phyloP scores from a whole-genome alignment of 2,113 vertebrate genomes.

The Ameiurus melas region DNA sequence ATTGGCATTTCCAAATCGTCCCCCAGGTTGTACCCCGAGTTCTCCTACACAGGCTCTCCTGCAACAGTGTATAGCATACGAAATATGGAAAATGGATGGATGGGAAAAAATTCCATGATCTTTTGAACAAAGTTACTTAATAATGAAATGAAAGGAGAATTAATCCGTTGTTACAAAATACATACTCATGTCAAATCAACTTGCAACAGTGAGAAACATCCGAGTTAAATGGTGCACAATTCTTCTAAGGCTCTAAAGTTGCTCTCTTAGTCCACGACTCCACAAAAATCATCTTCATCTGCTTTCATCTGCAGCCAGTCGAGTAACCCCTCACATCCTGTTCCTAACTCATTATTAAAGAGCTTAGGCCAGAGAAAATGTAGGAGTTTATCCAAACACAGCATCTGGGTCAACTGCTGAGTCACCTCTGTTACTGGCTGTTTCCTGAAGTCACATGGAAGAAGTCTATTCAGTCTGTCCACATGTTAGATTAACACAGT shows the following conservation, averaged over 20 bases:
- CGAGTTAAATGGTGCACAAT: neutral
- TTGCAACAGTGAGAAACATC: neutral
- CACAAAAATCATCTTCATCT: slow-evolving; percentile 15
- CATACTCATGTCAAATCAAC: neutral
- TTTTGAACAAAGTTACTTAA: neutral
- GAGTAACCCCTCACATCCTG: neutral
- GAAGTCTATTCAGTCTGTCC: neutral
- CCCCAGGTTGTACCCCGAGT: too few species aligned
- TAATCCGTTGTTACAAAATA: neutral
- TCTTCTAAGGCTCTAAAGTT: neutral
- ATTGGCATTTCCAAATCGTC: too few species aligned
- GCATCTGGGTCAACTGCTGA: neutral
- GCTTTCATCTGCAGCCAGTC: slow-evolving; percentile 7
- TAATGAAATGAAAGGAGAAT: neutral
- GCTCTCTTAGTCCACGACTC: slow-evolving; percentile 40
- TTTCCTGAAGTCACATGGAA: slow-evolving; percentile 15
- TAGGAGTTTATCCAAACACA: neutral
- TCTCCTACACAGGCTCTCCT: too few species aligned
- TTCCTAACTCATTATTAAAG: slow-evolving; percentile 31
- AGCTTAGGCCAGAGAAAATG: slow-evolving; percentile 4
- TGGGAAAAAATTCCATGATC: too few species aligned
- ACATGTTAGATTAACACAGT: neutral
- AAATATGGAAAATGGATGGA: too few species aligned
- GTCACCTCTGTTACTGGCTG: neutral
- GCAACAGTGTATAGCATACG: too few species aligned